Evolutionary conservation across 1,140 invertebrate species (phyloP), one percentile per base, ranked within the genome.

Genomic region (Nasonia vitripennis): DNA sequence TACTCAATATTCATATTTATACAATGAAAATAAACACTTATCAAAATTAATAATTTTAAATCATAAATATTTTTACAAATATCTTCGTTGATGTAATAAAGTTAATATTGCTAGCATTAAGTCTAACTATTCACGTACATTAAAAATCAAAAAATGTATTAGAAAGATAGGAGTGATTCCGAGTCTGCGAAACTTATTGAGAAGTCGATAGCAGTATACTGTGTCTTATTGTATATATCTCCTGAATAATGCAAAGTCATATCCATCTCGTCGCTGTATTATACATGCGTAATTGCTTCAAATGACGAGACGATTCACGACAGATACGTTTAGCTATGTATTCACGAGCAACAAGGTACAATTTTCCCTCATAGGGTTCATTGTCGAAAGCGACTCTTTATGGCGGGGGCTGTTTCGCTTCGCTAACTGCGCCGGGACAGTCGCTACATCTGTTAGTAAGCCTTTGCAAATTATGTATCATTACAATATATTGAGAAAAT

Each of bases 241-340:
- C 51, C 34, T 78, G 17, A 41, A 67, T 79, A 79, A 9, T 37
- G 17, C 27, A 67, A 67, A 27, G 17, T 27, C 48, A 14, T 78
- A 34, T n/a, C 34, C 17, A 67, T 23, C n/a, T 34, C 17, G 78
- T 34, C 20, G 34, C 17, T 67, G 14, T 11, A 79, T 79, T 79
- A 79, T 79, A 9, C 17, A 68, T 79, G 6, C 17, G 27, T 79
- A 68, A 79, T 79, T 37, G 78, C 23, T 20, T 9, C 31, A 62
- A 34, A 78, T 78, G 48, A 37, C 48, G 48, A 37, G n/a, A 48
- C 48, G 6, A 77, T 41, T 48, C 4, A 23, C 17, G 34, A 37
- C 34, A 4, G 5, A 78, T 45, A 14, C 11, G 27, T 41, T 55
- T 51, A 48, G 74, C 41, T 27, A 51, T 14, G 75, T 55, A 78